Evolutionary conservation across 2,888 invertebrate species (phyloP).

Genomic region (Octonoba sinensis): DNA sequence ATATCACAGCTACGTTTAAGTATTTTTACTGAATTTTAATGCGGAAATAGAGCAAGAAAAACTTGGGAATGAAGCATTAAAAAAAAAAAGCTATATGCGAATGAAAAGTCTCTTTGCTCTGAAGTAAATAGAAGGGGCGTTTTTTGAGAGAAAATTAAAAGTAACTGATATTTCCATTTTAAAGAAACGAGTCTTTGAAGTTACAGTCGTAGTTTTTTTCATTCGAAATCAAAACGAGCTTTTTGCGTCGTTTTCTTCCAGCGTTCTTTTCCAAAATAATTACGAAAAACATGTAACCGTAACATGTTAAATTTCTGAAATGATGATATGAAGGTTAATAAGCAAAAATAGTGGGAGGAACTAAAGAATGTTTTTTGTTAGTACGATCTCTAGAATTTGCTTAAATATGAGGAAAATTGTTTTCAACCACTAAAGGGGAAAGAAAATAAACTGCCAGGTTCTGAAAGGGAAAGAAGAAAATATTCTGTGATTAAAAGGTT

Average conservation of each 20-base stretch:
- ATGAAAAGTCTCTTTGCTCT: slow-evolving; percentile 45
- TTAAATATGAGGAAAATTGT: no score
- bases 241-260: slow-evolving; percentile 24
- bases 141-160: slow-evolving; percentile 63
- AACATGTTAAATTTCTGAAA: slow-evolving; percentile 12
- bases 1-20: slow-evolving; percentile 58
- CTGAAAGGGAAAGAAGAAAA: no score
- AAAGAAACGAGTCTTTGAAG: slow-evolving; percentile 61
- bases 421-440: no score
- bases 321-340: slow-evolving; percentile 19
- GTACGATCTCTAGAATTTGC: no score
- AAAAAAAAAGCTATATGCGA: slow-evolving; percentile 24
- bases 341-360: not conserved
- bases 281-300: slow-evolving; percentile 27
- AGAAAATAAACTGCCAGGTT: no score
- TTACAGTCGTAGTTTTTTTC: slow-evolving; percentile 24
- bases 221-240: slow-evolving; percentile 12
- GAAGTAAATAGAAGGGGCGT: slow-evolving; percentile 56
- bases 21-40: slow-evolving; percentile 61
- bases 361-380: no score
- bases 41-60: slow-evolving; percentile 58
- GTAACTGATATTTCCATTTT: slow-evolving; percentile 64
- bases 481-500: no score
- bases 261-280: slow-evolving; percentile 50
- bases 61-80: slow-evolving; percentile 23